Evolutionary conservation across 2,113 vertebrate genomes (phyloP).

Genomic region (Thunnus maccoyii): DNA sequence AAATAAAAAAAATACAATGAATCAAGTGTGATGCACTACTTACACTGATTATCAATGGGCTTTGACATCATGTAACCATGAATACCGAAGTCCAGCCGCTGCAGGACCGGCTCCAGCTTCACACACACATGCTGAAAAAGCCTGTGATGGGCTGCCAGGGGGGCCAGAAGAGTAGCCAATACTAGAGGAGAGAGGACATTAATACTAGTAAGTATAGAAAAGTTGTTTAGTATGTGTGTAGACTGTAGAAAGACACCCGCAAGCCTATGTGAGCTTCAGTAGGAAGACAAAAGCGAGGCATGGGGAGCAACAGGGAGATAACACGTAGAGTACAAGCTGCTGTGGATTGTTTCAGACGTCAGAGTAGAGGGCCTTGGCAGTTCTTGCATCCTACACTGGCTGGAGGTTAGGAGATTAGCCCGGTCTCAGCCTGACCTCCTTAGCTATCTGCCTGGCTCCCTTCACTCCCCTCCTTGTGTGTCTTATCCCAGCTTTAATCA

Average conservation of each 20-base stretch:
- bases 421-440: conserved; percentile 68
- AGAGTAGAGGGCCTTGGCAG: conserved; percentile 24
- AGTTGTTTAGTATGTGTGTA: neutral
- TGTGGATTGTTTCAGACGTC: conserved; percentile 48
- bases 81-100: conserved; percentile 93
- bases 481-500: conserved; percentile 69
- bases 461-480: conserved; percentile 38
- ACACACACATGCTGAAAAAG: conserved; percentile 87
- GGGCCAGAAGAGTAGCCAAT: conserved; percentile 88
- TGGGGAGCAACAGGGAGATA: conserved; percentile 14
- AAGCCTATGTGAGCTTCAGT: neutral
- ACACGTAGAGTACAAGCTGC: conserved; percentile 26
- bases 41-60: conserved; percentile 92
- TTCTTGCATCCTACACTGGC: conserved; percentile 21
- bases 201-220: neutral
- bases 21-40: conserved; percentile 71
- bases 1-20: neutral
- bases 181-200: conserved; percentile 80
- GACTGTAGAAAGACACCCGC: neutral
- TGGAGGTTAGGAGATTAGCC: conserved; percentile 69
- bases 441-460: conserved; percentile 49
- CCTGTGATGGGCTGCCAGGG: conserved; percentile 90
- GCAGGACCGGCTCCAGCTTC: conserved; percentile 92
- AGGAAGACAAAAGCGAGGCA: neutral
- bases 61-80: conserved; percentile 92